Evolutionary conservation across 1,140 invertebrate species (phyloP), one percentile per base, ranked within the genome.

Genomic region (Cyclargus thomasi): DNA sequence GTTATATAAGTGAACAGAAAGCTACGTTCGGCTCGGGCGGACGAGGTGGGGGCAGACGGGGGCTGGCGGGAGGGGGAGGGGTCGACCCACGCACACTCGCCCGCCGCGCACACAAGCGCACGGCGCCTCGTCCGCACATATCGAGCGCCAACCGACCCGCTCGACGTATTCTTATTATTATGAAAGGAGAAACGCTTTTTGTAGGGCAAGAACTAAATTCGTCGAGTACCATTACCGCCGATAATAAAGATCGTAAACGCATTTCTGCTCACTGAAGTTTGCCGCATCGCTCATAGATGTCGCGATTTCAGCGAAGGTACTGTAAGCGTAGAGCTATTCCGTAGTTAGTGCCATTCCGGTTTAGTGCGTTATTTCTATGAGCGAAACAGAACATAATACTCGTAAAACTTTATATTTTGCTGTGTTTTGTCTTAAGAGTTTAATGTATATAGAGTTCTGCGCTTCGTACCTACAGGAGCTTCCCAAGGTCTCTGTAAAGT

Each of bases 181-280:
- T 88, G 87, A 90, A 90, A 90, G 86, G 85, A 90, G 87, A 90
- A 90, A 90, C 87, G 86, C 85, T 90, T 90, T 90, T 90, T 90
- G 88, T 90, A 90, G 88, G 88, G 86, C 88, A 90, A 88, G 85
- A 88, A 88, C 88, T 90, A 90, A 90, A 90, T 88, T 86, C 85
- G 86, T 87, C 57, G 65, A 80, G 85, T 84, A 77, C 79, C 75
- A 88, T 89, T 85, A 86, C 86, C 70, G 77, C 77, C 77, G 80
- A 77, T 80, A 82, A 88, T 90, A 86, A 88, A 90, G 82, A 90
- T 90, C 77, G 83, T 88, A 83, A 86, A 89, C 82, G 82, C 81
- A 85, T 88, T 90, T 90, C 82, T 86, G 84, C 72, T 73, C 77
- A 81, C 81, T 85, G 85, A 86, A 90, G 88, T 90, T 88, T 85